Conservation (phyloP, 2,113 vertebrate species). For the Hippoglossus stenolepis region DNA sequence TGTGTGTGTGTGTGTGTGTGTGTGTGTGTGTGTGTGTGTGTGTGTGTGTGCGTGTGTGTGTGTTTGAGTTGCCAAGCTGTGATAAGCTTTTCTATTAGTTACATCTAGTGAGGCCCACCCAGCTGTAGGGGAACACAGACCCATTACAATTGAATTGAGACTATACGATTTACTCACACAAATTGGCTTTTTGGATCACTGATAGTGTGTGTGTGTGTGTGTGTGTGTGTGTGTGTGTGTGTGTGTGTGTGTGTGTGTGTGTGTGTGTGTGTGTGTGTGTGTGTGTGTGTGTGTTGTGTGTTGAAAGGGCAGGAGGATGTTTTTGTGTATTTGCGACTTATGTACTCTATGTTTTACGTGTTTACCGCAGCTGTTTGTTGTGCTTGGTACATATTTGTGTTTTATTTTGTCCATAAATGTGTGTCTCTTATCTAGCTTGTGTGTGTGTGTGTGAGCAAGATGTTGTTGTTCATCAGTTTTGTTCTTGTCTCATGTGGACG, state of each 20-base stretch:
- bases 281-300: no score
- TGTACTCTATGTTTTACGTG: no score
- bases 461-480: neutral
- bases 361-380: no score
- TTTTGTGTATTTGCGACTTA: neutral
- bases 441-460: conserved; percentile 15
- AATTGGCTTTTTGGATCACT: conserved; percentile 35
- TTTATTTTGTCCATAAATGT: neutral
- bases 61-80: conserved; percentile 24
- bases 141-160: conserved; percentile 21
- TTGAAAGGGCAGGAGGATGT: neutral
- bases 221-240: neutral
- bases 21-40: conserved; percentile 14
- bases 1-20: neutral
- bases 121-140: conserved; percentile 19
- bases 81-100: conserved; percentile 68
- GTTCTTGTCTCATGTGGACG: no score
- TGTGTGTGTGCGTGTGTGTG: conserved; percentile 32
- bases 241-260: no score
- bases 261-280: no score
- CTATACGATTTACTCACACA: conserved; percentile 17
- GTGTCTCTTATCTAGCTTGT: neutral
- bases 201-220: conserved; percentile 7
- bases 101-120: conserved; percentile 26
- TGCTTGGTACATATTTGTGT: no score